These are phyloP conservation scores for mouse (Mus musculus) DNA, from an alignment of 2,113 vertebrate genomes.

Conservation along the genomic window DNA sequence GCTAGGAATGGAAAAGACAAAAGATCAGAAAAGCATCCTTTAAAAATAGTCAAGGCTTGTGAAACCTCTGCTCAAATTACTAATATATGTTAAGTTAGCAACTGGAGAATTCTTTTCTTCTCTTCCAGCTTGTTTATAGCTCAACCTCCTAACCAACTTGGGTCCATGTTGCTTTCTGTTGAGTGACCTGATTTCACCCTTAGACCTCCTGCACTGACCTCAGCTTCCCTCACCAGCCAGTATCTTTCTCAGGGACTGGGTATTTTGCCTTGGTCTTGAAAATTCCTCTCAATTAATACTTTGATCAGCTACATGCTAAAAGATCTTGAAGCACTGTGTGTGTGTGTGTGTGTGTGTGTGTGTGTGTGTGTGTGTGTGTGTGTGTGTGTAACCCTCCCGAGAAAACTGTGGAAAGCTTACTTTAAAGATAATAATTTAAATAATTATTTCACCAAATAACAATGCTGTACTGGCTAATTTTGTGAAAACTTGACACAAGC, in stretches of 20 bases:
- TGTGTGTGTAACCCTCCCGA: not conserved
- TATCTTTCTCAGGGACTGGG: not conserved
- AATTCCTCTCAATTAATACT: not conserved
- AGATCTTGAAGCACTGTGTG: not conserved
- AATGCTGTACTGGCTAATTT: not conserved
- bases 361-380: not conserved
- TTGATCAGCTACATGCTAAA: not conserved
- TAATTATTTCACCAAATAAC: not conserved
- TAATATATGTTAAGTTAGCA: not conserved
- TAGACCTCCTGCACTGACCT: not conserved
- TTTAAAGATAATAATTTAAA: not conserved
- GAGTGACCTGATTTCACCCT: not conserved
- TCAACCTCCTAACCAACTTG: not conserved
- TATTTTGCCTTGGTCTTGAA: not conserved
- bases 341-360: not conserved
- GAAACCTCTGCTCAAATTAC: constrained; percentile 12
- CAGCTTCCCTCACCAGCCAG: not conserved
- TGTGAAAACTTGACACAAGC: too few relatives aligned
- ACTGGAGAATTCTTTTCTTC: not conserved
- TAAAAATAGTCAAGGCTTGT: not conserved
- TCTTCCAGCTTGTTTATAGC: not conserved
- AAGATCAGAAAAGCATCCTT: not conserved
- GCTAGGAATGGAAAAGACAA: constrained; percentile 72
- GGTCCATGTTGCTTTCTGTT: not conserved
- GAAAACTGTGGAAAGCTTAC: not conserved